These are phyloP conservation scores for Sympetrum striolatum DNA, from an alignment of 2,888 invertebrate species.

Conservation along the genomic window DNA sequence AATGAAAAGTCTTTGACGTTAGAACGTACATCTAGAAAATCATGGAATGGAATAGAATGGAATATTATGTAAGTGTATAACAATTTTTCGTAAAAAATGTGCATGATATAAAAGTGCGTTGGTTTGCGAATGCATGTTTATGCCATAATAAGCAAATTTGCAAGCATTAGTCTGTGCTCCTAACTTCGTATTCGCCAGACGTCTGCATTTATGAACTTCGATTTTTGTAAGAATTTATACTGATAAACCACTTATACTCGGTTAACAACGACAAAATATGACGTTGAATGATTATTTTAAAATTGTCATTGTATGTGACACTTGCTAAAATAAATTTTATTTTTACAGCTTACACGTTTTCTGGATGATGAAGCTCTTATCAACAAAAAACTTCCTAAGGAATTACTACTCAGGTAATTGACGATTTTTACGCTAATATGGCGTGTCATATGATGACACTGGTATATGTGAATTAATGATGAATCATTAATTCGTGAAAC, in stretches of 20 bases:
- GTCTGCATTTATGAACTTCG: neutral
- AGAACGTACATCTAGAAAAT: slow-evolving; percentile 40
- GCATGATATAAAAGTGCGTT: neutral
- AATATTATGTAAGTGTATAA: slow-evolving; percentile 41
- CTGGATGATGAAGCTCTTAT: slow-evolving; percentile 86
- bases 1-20: slow-evolving; percentile 43
- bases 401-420: slow-evolving; percentile 80
- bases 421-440: neutral
- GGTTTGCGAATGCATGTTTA: neutral
- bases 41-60: slow-evolving; percentile 46
- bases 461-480: neutral
- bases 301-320: neutral
- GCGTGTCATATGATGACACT: neutral
- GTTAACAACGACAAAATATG: too few relatives aligned
- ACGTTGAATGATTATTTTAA: too few relatives aligned
- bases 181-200: neutral
- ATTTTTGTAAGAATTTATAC: neutral
- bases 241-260: neutral
- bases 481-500: neutral
- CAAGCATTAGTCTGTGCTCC: neutral
- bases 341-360: slow-evolving; percentile 73
- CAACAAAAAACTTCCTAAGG: slow-evolving; percentile 95
- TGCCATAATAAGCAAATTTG: neutral
- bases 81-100: neutral
- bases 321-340: slow-evolving; percentile 18